Evolutionary conservation across 30 jellyfish, hydroid and myxozoan species (phyloP), one percentile per base, ranked within the genome.

Genomic region (Pelagia noctiluca): DNA sequence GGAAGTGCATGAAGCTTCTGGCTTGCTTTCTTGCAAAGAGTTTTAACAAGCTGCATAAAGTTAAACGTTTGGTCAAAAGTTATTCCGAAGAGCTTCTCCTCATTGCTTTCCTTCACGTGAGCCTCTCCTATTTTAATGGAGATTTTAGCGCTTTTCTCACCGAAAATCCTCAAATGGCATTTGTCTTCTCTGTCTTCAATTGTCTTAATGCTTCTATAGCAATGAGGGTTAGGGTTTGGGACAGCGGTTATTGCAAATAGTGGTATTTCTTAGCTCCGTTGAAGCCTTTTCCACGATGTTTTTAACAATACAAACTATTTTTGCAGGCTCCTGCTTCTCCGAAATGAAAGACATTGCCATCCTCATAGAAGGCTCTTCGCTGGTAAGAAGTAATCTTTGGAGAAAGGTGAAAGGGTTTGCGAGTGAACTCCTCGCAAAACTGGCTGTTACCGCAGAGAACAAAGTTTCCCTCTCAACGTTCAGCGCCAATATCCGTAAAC

Each of bases 261-360:
- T 23, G 23, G 38, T 48, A 2, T 8, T 71, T 0, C 12, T 11
- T 0, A 3, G 28, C 36, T 72, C 29, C 0, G 19, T n/a, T n/a
- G n/a, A n/a, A 0, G 12, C 36, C 19, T 69, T 35, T 10, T 12
- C 0, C 22, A 33, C 64, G 28, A 29, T 0, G 53, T 24, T 12
- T 22, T 36, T 23, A 13, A 7, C 0, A 21, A 63, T 3, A 31
- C 30, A 2, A 26, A 63, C 3, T 52, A 23, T 11, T 28, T 61
- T 78, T 22, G 35, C 54, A 78, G 89, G 89, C 33, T 26, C 57
- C 0, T 79, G 89, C 35, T 1, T 29, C 3, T 38, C 66, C 4
- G 35, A 13, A 21, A 1, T 31, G 28, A 68, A 67, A 65, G 85
- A 82, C 34, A 33, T 70, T 19, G 91, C 91, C 24, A 72, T 70